Evolutionary conservation across 2,888 invertebrate genomes (phyloP), one percentile per base, ranked within the genome.

Genomic region (Schizotus pectinicornis): DNA sequence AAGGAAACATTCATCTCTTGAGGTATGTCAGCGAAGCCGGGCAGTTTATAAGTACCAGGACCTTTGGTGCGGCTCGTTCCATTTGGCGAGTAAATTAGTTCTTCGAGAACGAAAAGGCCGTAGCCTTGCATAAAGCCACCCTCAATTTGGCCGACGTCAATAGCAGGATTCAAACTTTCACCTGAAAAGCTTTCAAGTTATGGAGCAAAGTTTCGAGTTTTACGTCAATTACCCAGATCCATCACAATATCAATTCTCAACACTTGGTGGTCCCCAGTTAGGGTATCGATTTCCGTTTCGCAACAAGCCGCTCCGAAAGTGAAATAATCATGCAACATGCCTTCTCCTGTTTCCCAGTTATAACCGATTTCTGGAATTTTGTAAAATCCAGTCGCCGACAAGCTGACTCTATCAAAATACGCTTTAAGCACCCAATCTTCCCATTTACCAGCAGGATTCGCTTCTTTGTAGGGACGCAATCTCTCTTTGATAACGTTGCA

Each of bases 131-230:
- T 85, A 72, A 96, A 98, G 0, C 86, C 98, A 1, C 98, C 98
- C 81, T 98, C 98, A 11, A 98, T 90, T 82, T 98, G 98, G 0
- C 97, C 98, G 67, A 98, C 92, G 72, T 98, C 98, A 63, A 98
- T 94, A 1, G 97, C 96, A 3, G 98, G 98, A 80, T 98, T 98
- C 51, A 98, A 81, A 79, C 96, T 96, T 67, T 92, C 89, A 0
- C 97, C 76, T 76, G 36, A n/a, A 6, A 55, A 22, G 5, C 2
- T 22, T 39, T 22, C 2, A n/a, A n/a, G n/a, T n/a, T 22, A 22
- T 3, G 5, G 5, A 22, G 5, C 2, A 22, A 22, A 22, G 5
- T 22, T 22, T 22, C 5, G 5, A 22, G 5, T 22, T 32, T 7
- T 37, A 30, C 59, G 33, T 9, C 33, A 41, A 38, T 54, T 66